These are phyloP conservation scores for Amiota minor DNA, from an alignment of 2,888 invertebrate species.

Conservation along the genomic window DNA sequence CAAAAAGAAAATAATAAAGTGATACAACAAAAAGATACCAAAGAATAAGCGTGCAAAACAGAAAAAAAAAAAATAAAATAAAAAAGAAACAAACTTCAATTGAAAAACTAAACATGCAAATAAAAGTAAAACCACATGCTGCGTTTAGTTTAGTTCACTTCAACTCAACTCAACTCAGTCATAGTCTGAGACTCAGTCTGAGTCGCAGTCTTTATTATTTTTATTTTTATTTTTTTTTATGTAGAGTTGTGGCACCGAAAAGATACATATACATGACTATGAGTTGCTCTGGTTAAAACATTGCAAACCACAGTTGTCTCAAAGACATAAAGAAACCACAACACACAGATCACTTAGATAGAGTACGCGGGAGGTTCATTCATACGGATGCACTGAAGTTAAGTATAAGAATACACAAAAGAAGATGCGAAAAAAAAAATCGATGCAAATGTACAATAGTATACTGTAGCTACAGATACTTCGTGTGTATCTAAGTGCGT, in stretches of 20 bases:
- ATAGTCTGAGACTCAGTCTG: background rate
- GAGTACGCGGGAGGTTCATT: slow-evolving; percentile 1
- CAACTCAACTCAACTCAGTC: slow-evolving; percentile 29
- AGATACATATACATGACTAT: background rate
- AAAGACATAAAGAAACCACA: slow-evolving; percentile 46
- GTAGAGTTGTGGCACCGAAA: slow-evolving; percentile 6
- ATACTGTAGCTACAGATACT: slow-evolving; percentile 5
- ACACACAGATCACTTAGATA: background rate
- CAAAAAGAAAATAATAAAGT: too few relatives aligned
- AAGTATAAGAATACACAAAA: slow-evolving; percentile 36
- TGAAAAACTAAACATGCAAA: slow-evolving; percentile 30
- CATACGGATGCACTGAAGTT: slow-evolving; percentile 7
- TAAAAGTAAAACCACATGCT: slow-evolving; percentile 39
- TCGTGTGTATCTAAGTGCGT: background rate
- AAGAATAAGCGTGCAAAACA: background rate
- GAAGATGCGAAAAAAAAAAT: background rate
- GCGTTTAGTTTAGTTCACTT: slow-evolving; percentile 1
- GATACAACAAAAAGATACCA: slow-evolving; percentile 1
- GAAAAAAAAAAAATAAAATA: slow-evolving; percentile 19
- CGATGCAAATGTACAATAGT: slow-evolving; percentile 3
- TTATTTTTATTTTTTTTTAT: background rate
- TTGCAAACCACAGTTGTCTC: slow-evolving; percentile 32
- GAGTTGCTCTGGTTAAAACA: slow-evolving; percentile 16
- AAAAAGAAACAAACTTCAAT: slow-evolving; percentile 13
- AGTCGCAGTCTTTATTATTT: background rate